Evolutionary conservation across 2,888 invertebrate genomes (phyloP).

Genomic region (Stomorhina lunata): DNA sequence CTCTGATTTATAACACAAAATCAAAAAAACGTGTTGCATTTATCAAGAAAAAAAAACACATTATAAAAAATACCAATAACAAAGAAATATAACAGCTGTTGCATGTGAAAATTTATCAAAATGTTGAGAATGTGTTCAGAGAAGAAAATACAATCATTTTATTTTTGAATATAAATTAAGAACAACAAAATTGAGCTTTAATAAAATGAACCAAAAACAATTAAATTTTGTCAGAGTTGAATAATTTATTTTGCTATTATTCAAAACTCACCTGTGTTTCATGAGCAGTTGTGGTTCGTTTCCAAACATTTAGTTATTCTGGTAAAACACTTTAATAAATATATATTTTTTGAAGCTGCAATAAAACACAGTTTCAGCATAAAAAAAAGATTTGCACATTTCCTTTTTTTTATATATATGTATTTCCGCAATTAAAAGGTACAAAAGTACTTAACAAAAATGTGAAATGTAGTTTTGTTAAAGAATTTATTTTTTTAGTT

Average conservation of each 20-base stretch:
- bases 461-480: conserved; percentile 56
- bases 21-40: conserved; percentile 49
- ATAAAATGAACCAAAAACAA: no score
- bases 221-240: no score
- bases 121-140: background rate
- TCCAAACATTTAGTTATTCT: background rate
- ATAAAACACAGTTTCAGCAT: background rate
- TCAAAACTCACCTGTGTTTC: no score
- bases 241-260: no score
- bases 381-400: background rate
- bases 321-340: conserved; percentile 1
- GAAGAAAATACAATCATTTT: no score
- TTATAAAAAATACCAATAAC: background rate
- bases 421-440: background rate
- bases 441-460: conserved; percentile 47
- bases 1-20: conserved; percentile 45
- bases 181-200: no score
- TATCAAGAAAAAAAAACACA: background rate
- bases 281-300: no score
- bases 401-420: background rate
- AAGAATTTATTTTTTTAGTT: conserved; percentile 53
- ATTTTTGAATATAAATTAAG: no score
- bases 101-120: conserved; percentile 2
- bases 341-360: background rate
- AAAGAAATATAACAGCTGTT: conserved; percentile 38